Base-by-base conservation (phyloP, 2,797 vertebrate species). In the Falco rusticolus region DNA sequence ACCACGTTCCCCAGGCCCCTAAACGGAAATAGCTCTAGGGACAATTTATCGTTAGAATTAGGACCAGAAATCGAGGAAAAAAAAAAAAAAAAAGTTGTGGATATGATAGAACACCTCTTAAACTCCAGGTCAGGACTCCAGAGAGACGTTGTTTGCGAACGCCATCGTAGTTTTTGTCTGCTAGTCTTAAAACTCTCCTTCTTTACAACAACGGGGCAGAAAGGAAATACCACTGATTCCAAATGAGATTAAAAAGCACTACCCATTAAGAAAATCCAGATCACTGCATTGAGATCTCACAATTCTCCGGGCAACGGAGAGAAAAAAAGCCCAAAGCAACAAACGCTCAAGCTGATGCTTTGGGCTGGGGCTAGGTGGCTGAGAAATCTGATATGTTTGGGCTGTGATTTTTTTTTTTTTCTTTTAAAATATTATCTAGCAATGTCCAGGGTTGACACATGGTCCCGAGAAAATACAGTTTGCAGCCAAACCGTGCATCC, bases 111-210 rank as follows among this genome's bases (percentile, higher is more conserved):
- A 48, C 16, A 50, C 5, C 6, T 34, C 22, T 72, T 56, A 72
- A 93, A 68, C 45, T 89, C 89, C 33, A 60, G 29, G 21, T 82
- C 56, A 77, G 54, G 85, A 56, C 85, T 84, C 69, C 3, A 21
- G 29, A 70, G 72, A 90, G 31, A 24, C 5, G 34, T 34, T 34
- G 3, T 56, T 78, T 51, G 50, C 0, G 0, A 86, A 72, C 0
- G 6, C 13, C 3, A 3, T 29, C 28, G 24, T 6, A 41, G 71
- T 25, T 91, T 60, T 57, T 19, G 19, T 39, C 29, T 34, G n/a
- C 26, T n/a, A 45, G 37, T 61, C 64, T 83, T 78, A 64, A 88
- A 96, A 84, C 19, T 65, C 47, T 29, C 16, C 13, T 81, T 50
- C 48, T 69, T 74, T 39, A 24, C 61, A 68, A 29, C 20, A 80